Evolutionary conservation across 2,888 invertebrate genomes (phyloP).

Genomic region (Calephelis perditalis): DNA sequence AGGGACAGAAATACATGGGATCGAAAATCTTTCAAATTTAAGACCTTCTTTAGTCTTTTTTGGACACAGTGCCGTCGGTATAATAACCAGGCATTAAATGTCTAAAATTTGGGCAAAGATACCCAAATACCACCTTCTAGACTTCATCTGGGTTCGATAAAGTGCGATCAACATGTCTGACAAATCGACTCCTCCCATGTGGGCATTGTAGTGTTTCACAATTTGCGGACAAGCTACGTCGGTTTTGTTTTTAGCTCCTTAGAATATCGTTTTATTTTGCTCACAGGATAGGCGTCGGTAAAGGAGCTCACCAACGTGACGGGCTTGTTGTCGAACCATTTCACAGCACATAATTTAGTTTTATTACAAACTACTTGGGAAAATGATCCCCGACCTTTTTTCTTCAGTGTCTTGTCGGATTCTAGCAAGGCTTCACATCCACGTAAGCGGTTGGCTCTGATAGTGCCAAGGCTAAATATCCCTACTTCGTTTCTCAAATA

Average conservation of each 20-base stretch:
- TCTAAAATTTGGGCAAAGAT: slow-evolving; percentile 3
- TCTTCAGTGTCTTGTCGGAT: slow-evolving; percentile 17
- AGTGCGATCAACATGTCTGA: slow-evolving; percentile 12
- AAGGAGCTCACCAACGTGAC: slow-evolving; percentile 29
- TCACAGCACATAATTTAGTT: slow-evolving; percentile 20
- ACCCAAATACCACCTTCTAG: slow-evolving; percentile 15
- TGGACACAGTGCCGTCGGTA: too few relatives aligned
- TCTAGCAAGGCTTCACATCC: too few relatives aligned
- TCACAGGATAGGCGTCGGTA: slow-evolving; percentile 26
- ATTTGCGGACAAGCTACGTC: slow-evolving; percentile 29
- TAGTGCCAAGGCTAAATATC: too few relatives aligned
- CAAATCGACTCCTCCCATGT: slow-evolving; percentile 33
- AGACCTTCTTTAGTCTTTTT: too few relatives aligned
- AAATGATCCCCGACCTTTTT: slow-evolving; percentile 19
- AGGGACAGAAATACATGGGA: too few relatives aligned
- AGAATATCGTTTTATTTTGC: slow-evolving; percentile 26
- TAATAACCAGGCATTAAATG: not conserved
- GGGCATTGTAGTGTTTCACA: slow-evolving; percentile 31
- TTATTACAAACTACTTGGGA: slow-evolving; percentile 18
- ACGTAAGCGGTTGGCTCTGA: too few relatives aligned
- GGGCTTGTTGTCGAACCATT: slow-evolving; percentile 32
- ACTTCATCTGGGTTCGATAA: slow-evolving; percentile 14
- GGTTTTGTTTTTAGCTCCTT: slow-evolving; percentile 24
- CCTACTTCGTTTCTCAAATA: too few relatives aligned
- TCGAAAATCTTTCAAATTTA: too few relatives aligned